Percentiles rank a stretch among this genome's conserved stretches.
Conservation (phyloP, 2,797 vertebrate genomes). For the Gymnoscopelus microlampas region DNA sequence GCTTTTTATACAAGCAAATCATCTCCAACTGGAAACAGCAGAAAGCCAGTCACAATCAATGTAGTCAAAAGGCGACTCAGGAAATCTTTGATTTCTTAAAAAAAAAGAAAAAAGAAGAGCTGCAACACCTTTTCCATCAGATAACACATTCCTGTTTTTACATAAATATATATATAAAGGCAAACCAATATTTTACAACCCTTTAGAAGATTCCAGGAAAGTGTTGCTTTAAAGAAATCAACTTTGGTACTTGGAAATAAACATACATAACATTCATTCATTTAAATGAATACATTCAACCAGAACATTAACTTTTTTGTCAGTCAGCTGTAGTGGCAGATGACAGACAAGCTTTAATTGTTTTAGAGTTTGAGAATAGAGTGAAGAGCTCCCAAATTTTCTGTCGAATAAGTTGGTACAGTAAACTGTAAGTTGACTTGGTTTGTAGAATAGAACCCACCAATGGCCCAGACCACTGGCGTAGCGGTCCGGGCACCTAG, state of each 20-base stretch:
- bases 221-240: slow-evolving; percentile 32
- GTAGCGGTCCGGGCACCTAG: too few species aligned
- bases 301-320: background rate
- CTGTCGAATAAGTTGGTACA: too few species aligned
- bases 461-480: too few species aligned
- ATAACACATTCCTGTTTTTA: slow-evolving; percentile 56
- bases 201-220: slow-evolving; percentile 16
- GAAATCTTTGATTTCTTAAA: slow-evolving; percentile 51
- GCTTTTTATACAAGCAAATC: slow-evolving; percentile 69
- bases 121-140: slow-evolving; percentile 28
- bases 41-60: slow-evolving; percentile 68
- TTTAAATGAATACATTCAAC: slow-evolving; percentile 56
- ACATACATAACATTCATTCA: slow-evolving; percentile 48
- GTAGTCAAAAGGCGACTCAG: slow-evolving; percentile 66
- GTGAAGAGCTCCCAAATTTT: too few species aligned
- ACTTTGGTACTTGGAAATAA: slow-evolving; percentile 52
- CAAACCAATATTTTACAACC: slow-evolving; percentile 32
- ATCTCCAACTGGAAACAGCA: slow-evolving; percentile 58
- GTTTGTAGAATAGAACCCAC: too few species aligned
- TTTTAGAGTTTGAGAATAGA: too few species aligned
- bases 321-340: background rate
- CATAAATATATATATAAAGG: slow-evolving; percentile 45
- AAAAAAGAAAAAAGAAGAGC: slow-evolving; percentile 34
- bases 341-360: too few species aligned
- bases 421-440: too few species aligned